A percentile compares a stretch with the other conserved stretches of the same genome.
Evolutionary conservation across 1,140 invertebrate species (phyloP).

Genomic region (Drosophila nasuta): DNA sequence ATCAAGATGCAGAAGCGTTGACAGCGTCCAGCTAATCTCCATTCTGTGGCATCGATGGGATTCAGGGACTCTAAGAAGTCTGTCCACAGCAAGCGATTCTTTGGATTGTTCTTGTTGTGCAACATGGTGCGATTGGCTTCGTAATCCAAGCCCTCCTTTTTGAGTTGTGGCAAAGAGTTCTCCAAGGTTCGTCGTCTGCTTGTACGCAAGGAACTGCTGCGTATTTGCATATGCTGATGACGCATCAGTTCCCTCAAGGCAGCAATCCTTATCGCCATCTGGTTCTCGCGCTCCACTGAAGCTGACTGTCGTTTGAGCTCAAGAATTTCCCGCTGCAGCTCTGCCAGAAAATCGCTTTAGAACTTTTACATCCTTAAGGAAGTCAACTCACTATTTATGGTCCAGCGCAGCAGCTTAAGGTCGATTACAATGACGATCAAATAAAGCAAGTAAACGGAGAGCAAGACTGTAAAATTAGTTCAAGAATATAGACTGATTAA

Average conservation of each 20-base stretch:
- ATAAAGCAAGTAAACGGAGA: conserved; percentile 43
- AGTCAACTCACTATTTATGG: conserved; percentile 47
- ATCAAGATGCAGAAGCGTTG: neutral
- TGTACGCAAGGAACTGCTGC: no score
- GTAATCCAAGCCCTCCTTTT: conserved; percentile 13
- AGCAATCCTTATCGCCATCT: neutral
- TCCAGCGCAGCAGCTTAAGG: conserved; percentile 22
- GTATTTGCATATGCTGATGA: neutral
- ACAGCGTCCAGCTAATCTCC: conserved; percentile 1
- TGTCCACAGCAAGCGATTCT: conserved; percentile 32
- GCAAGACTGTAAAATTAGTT: conserved; percentile 10
- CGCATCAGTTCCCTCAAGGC: neutral
- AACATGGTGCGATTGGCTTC: conserved; percentile 17
- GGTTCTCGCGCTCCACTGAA: neutral
- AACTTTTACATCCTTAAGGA: neutral
- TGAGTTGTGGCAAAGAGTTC: neutral
- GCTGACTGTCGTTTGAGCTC: neutral
- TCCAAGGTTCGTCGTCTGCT: no score
- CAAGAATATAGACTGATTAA: neutral
- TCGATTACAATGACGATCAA: conserved; percentile 47
- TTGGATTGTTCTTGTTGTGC: conserved; percentile 31
- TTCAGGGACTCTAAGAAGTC: conserved; percentile 41
- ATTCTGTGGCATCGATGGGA: conserved; percentile 46
- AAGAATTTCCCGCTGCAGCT: conserved; percentile 41
- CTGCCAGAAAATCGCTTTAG: conserved; percentile 2